Evolutionary conservation across 2,888 invertebrate genomes (phyloP).

Genomic region (Sylvicola cinctus): DNA sequence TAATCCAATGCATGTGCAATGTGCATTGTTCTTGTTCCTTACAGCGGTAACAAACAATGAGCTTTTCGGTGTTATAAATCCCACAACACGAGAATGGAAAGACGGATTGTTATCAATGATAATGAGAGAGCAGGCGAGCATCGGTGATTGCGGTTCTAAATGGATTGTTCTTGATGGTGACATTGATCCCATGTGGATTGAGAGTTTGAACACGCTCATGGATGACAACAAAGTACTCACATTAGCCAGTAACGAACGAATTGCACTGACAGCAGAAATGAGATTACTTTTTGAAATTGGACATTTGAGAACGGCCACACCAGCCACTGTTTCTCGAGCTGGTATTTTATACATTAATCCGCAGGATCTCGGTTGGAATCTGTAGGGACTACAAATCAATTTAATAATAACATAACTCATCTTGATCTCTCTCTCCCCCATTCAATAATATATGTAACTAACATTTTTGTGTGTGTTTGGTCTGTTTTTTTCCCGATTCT

Average conservation of each 20-base stretch:
- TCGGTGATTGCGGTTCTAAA: slow-evolving; percentile 64
- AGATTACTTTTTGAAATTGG: slow-evolving; percentile 83
- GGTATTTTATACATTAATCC: slow-evolving; percentile 90
- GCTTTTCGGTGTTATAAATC: slow-evolving; percentile 84
- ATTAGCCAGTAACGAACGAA: slow-evolving; percentile 85
- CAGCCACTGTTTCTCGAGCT: slow-evolving; percentile 88
- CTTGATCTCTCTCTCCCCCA: too few species aligned
- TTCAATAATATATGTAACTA: too few species aligned
- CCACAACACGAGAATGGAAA: slow-evolving; percentile 86
- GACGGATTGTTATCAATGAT: slow-evolving; percentile 75
- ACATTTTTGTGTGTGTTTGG: too few species aligned
- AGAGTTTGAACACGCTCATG: slow-evolving; percentile 91
- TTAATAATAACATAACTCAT: too few species aligned
- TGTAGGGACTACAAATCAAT: slow-evolving; percentile 33
- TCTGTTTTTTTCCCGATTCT: too few species aligned
- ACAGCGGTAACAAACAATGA: slow-evolving; percentile 78
- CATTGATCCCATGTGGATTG: slow-evolving; percentile 68
- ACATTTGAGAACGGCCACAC: slow-evolving; percentile 77
- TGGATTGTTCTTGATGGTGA: slow-evolving; percentile 95
- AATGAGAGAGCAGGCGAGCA: slow-evolving; percentile 84
- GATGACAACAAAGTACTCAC: slow-evolving; percentile 94
- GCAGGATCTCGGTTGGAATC: slow-evolving; percentile 87
- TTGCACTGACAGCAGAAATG: slow-evolving; percentile 75
- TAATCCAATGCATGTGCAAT: too few species aligned
- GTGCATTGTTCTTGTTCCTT: too few species aligned